Evolutionary conservation across 2,888 invertebrate genomes (phyloP).

Genomic region (Camptogramma bilineatum): DNA sequence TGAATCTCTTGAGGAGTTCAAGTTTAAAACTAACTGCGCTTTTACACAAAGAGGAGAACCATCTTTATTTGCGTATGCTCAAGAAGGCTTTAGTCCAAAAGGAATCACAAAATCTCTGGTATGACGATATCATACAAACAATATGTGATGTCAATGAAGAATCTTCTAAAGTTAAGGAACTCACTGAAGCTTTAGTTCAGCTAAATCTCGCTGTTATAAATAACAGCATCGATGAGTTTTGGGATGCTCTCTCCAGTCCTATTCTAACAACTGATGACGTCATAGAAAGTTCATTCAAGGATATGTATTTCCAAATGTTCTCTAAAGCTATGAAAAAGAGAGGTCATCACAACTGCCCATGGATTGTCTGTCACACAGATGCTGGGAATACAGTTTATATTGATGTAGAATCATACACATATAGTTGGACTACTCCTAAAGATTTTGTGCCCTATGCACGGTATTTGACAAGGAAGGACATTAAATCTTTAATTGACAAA

Average conservation of each 20-base stretch:
- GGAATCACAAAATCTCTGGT: constrained; percentile 85
- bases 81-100: constrained; percentile 80
- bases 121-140: constrained; percentile 83
- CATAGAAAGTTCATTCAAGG: constrained; percentile 69
- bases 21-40: constrained; percentile 72
- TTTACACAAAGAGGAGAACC: constrained; percentile 77
- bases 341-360: constrained; percentile 75
- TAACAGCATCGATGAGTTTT: constrained; percentile 71
- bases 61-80: constrained; percentile 82
- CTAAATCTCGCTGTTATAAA: constrained; percentile 75
- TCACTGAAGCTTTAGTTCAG: constrained; percentile 75
- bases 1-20: constrained; percentile 77
- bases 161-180: constrained; percentile 76
- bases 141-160: constrained; percentile 79
- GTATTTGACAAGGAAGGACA: constrained; percentile 77
- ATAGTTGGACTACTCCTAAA: constrained; percentile 82
- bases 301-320: constrained; percentile 80
- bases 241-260: constrained; percentile 65
- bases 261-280: constrained; percentile 56
- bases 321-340: constrained; percentile 75
- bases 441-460: constrained; percentile 80
- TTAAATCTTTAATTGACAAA: constrained; percentile 69
- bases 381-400: constrained; percentile 82
- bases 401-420: constrained; percentile 80
- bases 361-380: constrained; percentile 81